Conservation (phyloP, 2,797 vertebrate species). For the Melanotaenia pygmaea region DNA sequence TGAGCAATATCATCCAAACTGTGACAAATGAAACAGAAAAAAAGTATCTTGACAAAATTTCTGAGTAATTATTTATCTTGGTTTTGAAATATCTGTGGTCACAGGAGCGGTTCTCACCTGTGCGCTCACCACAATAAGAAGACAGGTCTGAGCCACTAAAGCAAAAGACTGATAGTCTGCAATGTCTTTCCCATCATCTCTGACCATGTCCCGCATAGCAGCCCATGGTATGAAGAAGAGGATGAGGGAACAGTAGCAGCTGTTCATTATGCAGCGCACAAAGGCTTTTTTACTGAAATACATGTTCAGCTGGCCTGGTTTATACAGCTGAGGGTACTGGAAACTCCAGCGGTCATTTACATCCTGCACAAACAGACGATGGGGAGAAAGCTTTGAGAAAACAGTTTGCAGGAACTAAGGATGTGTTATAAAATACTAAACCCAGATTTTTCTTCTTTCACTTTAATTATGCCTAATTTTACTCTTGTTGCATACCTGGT, state of each 20-base stretch:
- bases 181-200: slow-evolving; percentile 89
- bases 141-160: slow-evolving; percentile 89
- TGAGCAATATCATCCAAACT: neutral
- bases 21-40: no score
- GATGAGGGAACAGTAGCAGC: slow-evolving; percentile 93
- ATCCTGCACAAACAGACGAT: slow-evolving; percentile 81
- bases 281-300: slow-evolving; percentile 92
- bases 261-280: slow-evolving; percentile 85
- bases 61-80: no score
- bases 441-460: no score
- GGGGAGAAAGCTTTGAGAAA: no score
- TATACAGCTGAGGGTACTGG: slow-evolving; percentile 90
- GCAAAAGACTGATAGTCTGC: slow-evolving; percentile 95
- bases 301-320: slow-evolving; percentile 89
- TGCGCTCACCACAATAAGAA: slow-evolving; percentile 87
- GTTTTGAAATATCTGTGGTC: neutral
- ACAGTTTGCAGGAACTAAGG: no score
- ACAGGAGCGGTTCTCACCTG: slow-evolving; percentile 81
- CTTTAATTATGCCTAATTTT: neutral
- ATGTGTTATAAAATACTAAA: no score
- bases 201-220: slow-evolving; percentile 85
- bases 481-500: slow-evolving; percentile 84
- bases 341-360: slow-evolving; percentile 94
- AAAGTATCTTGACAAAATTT: no score
- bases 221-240: slow-evolving; percentile 94